These are phyloP conservation scores for Abrostola triplasia DNA, from an alignment of 2,888 invertebrate species.

Conservation along the genomic window DNA sequence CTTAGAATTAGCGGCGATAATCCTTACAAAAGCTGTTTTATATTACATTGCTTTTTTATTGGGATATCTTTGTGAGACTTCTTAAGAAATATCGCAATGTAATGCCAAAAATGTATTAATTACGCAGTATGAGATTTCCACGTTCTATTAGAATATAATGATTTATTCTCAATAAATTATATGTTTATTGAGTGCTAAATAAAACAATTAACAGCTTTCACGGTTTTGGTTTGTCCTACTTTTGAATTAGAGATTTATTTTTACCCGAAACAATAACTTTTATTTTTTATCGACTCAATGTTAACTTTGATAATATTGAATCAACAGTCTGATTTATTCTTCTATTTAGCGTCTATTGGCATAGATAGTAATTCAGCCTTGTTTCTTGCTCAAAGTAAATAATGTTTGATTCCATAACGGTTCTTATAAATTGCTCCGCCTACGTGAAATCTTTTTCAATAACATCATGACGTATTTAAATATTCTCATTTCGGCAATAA, in stretches of 20 bases:
- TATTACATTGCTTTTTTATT: conserved; percentile 18
- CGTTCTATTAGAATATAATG: background rate
- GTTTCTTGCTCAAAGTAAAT: background rate
- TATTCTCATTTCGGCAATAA: background rate
- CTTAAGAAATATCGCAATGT: conserved; percentile 6
- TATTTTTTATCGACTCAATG: conserved; percentile 11
- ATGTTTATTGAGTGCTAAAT: conserved; percentile 28
- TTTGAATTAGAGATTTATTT: conserved; percentile 4
- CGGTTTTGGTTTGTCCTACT: conserved; percentile 26
- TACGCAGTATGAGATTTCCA: background rate
- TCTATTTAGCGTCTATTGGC: conserved; percentile 11
- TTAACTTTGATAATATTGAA: conserved; percentile 22
- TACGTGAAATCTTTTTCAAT: background rate
- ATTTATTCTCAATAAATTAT: conserved; percentile 28
- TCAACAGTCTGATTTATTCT: conserved; percentile 4
- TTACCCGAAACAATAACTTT: conserved; percentile 16
- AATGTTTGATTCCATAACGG: conserved; percentile 22
- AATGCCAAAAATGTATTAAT: conserved; percentile 5
- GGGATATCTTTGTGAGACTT: conserved; percentile 13
- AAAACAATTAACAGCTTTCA: conserved; percentile 49
- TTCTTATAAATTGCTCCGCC: background rate
- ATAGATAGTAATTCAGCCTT: background rate
- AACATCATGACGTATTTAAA: background rate
- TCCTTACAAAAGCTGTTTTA: conserved; percentile 28
- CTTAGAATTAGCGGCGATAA: conserved; percentile 32